phyloP scores from a whole-genome alignment of 2,888 invertebrate genomes.

The Spisula subtruncata region DNA sequence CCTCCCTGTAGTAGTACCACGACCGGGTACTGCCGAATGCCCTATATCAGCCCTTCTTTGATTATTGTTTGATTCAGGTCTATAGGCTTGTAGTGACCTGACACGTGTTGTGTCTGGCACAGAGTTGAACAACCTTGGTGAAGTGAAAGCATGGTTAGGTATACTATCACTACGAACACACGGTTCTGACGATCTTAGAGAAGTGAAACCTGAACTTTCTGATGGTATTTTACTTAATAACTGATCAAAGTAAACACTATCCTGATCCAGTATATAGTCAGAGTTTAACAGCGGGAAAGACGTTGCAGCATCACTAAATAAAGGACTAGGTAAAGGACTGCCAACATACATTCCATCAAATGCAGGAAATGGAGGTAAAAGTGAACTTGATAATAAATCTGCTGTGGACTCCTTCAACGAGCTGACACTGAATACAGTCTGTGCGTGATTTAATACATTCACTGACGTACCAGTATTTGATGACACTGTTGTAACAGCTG shows the following conservation, averaged over 20 bases:
- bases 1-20: neutral
- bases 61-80: neutral
- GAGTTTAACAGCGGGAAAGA: slow-evolving; percentile 49
- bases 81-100: neutral
- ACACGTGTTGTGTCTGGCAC: neutral
- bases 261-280: slow-evolving; percentile 55
- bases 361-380: slow-evolving; percentile 41
- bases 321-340: slow-evolving; percentile 58
- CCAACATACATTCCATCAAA: slow-evolving; percentile 38
- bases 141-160: slow-evolving; percentile 6
- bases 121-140: slow-evolving; percentile 26
- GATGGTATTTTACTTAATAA: slow-evolving; percentile 19
- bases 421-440: slow-evolving; percentile 55
- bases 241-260: slow-evolving; percentile 56
- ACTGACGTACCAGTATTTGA: slow-evolving; percentile 7
- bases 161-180: slow-evolving; percentile 33
- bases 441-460: slow-evolving; percentile 53
- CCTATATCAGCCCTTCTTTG: neutral
- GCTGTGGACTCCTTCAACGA: slow-evolving; percentile 46
- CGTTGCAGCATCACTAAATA: slow-evolving; percentile 48
- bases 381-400: slow-evolving; percentile 28
- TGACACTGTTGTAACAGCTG: neutral
- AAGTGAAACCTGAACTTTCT: slow-evolving; percentile 27
- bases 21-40: neutral
- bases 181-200: slow-evolving; percentile 15